Evolutionary conservation across 2,113 vertebrate genomes (phyloP), one percentile per base, ranked within the genome.

Genomic region (Panthera uncia): DNA sequence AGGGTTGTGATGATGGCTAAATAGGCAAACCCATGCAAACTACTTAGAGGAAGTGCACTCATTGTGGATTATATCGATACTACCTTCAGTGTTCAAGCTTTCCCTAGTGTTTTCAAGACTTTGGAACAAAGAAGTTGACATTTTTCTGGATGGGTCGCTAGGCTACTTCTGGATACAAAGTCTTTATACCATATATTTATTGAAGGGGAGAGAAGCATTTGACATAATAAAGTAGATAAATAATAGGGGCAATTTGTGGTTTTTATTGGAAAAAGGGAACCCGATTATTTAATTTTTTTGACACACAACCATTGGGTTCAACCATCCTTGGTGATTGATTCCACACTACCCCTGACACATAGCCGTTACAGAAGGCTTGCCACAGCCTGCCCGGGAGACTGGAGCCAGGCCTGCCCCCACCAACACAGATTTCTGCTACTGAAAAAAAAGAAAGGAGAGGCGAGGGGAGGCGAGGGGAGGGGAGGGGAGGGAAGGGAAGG

Each of bases 91-190:
- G 18, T 76, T 36, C 57, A 92, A 4, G 27, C 52, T 66, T 61
- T 85, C 71, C 66, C 23, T 50, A 18, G n/a, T 84, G 8, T 97
- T 91, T 91, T 96, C 29, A 55, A 50, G 90, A 85, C 84, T 84
- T 93, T 96, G 50, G 57, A 85, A 1, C 31, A 61, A 93, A 92
- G 68, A 83, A 87, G 31, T 33, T 81, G 27, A 78, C 23, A 23
- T 95, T 92, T 87, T 38, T 91, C 9, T 84, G n/a, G 29, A 31
- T 50, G n/a, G 13, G 10, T 84, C 33, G 69, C 23, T 5, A 89
- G 57, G 12, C 12, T 63, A 38, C 6, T 76, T 96, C 69, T 80
- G 12, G 15, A 55, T 84, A 55, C 33, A 79, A 81, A 97, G 74
- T 85, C 48, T 27, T 91, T 85, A 57, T 81, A n/a, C 25, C 7